Conservation (phyloP, 2,797 vertebrate species). For the Channallabes apus region DNA sequence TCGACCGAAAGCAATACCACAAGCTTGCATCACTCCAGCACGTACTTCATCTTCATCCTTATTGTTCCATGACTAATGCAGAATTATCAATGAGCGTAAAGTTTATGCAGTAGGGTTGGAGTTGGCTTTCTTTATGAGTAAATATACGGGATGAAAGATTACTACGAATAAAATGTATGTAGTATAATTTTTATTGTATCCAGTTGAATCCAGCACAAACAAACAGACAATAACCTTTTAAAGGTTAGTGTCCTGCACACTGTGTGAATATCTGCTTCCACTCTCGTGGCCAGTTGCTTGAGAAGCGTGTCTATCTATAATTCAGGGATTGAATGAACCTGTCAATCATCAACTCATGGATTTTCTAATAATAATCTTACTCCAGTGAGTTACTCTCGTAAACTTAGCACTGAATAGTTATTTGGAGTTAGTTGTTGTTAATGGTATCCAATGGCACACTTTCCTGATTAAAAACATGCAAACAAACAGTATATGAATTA, state of each 20-base stretch:
- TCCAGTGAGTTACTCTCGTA: no score
- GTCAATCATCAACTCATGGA: background rate
- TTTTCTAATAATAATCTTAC: background rate
- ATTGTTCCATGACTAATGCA: background rate
- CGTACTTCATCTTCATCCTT: background rate
- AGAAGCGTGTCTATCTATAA: no score
- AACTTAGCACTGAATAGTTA: background rate
- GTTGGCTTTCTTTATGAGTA: background rate
- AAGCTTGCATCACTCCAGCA: conserved; percentile 3
- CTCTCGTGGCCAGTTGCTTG: no score
- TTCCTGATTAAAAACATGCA: background rate
- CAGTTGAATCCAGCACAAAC: background rate
- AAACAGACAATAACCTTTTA: no score
- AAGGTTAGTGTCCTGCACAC: no score
- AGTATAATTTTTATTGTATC: background rate
- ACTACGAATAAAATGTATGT: no score
- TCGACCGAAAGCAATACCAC: background rate
- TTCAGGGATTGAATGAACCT: background rate
- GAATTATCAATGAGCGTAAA: background rate
- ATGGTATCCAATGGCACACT: background rate
- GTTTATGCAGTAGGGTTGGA: background rate
- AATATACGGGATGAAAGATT: background rate
- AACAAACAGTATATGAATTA: background rate
- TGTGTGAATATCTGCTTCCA: no score
- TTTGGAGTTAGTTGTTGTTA: background rate